phyloP scores from a whole-genome alignment of 2,113 vertebrate genomes.

The Stegostoma tigrinum region DNA sequence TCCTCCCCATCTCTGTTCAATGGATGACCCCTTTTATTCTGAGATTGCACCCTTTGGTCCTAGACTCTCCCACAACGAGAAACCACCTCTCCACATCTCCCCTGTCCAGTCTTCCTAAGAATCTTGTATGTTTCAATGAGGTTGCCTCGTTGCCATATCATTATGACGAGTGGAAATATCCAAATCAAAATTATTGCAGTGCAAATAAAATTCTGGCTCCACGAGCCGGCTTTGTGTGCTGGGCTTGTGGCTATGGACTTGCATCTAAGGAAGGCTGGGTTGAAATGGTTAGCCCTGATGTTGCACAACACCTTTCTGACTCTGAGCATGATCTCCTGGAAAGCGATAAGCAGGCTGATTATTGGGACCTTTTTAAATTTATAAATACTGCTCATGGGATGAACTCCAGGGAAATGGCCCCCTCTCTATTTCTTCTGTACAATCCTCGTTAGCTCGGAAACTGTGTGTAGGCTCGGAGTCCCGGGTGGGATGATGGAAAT shows the following conservation, averaged over 20 bases:
- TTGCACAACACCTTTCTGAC: not conserved
- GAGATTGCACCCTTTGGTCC: no score
- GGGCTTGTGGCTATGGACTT: not conserved
- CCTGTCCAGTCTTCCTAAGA: no score
- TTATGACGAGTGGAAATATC: not conserved
- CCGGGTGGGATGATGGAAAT: not conserved
- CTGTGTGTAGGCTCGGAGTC: not conserved
- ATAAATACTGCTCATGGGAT: not conserved
- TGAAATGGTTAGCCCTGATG: not conserved
- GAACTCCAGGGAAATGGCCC: no score
- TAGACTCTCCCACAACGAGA: no score
- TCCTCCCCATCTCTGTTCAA: no score
- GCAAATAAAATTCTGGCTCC: not conserved
- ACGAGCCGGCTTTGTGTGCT: not conserved
- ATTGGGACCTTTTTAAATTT: not conserved
- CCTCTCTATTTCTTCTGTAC: not conserved
- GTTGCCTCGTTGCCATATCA: not conserved
- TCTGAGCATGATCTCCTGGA: not conserved
- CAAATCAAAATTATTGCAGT: not conserved
- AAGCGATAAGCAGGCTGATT: not conserved
- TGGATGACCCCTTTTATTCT: no score
- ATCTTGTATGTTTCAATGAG: no score
- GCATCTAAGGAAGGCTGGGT: not conserved
- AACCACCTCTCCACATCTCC: no score
- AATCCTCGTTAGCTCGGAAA: not conserved